Conservation (phyloP, 92 coral and sea anemone genomes). For the Palythoa caribaeorum region DNA sequence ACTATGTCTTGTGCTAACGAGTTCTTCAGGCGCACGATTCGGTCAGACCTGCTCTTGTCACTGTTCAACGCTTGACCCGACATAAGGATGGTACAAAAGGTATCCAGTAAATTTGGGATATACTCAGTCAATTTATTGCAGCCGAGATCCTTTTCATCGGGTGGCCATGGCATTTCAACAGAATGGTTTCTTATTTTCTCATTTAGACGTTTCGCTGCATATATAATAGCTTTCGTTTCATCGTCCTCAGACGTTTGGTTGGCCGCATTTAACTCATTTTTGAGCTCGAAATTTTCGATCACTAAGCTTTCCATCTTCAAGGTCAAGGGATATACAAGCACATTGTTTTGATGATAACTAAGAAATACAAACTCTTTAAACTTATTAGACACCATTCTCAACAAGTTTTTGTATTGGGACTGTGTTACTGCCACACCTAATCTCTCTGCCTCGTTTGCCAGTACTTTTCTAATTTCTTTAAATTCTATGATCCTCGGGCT, state of each 20-base stretch:
- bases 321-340: conserved; percentile 54
- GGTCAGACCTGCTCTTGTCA: conserved; percentile 29
- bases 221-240: conserved; percentile 37
- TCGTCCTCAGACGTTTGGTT: conserved; percentile 30
- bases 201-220: conserved; percentile 39
- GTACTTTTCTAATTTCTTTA: conserved; percentile 59
- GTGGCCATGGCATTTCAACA: conserved; percentile 55
- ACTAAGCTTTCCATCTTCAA: conserved; percentile 46
- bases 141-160: conserved; percentile 46
- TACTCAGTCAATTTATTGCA: conserved; percentile 23
- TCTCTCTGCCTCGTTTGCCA: conserved; percentile 67
- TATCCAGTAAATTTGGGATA: conserved; percentile 42
- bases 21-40: conserved; percentile 7
- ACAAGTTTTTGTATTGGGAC: conserved; percentile 65
- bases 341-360: conserved; percentile 61
- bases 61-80: conserved; percentile 43
- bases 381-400: conserved; percentile 52
- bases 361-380: conserved; percentile 56
- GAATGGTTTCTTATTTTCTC: conserved; percentile 43
- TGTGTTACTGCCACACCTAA: conserved; percentile 50
- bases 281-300: conserved; percentile 55
- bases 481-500: conserved; percentile 62
- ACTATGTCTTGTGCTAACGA: conserved; percentile 42
- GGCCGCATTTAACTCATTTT: conserved; percentile 38
- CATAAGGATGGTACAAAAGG: conserved; percentile 46